phyloP scores from a whole-genome alignment of 2,113 vertebrate species.

The Daboia siamensis region DNA sequence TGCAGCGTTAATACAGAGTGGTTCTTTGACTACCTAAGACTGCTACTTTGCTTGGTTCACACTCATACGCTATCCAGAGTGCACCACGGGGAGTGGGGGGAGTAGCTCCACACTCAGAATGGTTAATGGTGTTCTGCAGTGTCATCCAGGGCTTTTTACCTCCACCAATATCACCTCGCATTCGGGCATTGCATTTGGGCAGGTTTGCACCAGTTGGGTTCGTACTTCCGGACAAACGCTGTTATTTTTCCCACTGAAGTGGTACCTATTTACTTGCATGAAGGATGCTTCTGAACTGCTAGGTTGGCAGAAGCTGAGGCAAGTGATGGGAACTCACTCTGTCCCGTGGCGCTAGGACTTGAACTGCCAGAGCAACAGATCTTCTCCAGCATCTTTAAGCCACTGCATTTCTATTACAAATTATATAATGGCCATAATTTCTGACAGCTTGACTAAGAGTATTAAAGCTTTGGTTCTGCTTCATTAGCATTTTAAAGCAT shows the following conservation, averaged over 20 bases:
- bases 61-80: background rate
- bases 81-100: background rate
- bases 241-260: background rate
- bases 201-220: background rate
- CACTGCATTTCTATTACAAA: background rate
- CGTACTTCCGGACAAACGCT: background rate
- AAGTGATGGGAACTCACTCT: background rate
- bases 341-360: background rate
- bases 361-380: background rate
- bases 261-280: background rate
- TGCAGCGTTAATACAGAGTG: background rate
- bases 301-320: background rate
- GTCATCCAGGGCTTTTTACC: background rate
- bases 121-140: background rate
- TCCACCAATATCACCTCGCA: background rate
- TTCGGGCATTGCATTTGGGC: background rate
- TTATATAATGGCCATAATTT: background rate
- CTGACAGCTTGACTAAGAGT: background rate
- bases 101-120: background rate
- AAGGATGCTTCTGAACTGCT: background rate
- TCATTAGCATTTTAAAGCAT: background rate
- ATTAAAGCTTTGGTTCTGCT: background rate
- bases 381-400: background rate
- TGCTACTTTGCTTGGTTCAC: background rate
- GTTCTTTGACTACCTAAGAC: background rate